Evolutionary conservation across 2,113 vertebrate species (phyloP), one percentile per base, ranked within the genome.

Genomic region (Bagarius yarrelli): DNA sequence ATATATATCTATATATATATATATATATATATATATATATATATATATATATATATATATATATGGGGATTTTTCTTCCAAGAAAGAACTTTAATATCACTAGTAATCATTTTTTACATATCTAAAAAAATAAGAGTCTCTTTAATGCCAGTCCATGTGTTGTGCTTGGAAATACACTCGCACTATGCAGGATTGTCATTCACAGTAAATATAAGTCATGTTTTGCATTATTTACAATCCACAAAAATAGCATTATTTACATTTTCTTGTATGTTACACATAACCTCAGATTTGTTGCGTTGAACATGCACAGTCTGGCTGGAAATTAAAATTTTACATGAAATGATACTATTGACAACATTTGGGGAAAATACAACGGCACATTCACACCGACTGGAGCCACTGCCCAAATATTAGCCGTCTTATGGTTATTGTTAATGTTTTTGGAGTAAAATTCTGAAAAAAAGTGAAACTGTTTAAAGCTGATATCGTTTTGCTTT

Each of bases 201-300:
- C 91, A 92, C 90, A 91, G 88, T 91, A 89, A 80, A 85, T 86
- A 88, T 82, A 86, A 84, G 85, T 82, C 63, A 82, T 78, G 78
- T 79, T 83, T 59, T 44, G 88, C 84, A 88, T 88, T 88, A 87
- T 88, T 90, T 81, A 87, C 85, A 84, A 75, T 88, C 88, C 90
- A 89, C 69, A 91, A 91, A 93, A 94, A 91, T 87, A 92, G 86
- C 76, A 83, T 47, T 91, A 91, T 93, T 89, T 93, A 93, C 89
- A 92, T 84, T 76, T 81, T 87, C 73, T 84, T 81, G 86, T 87
- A 86, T 84, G 55, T 76, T 79, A 89, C 78, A 86, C 86, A 60
- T 82, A 84, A 84, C 87, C 86, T 89, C 83, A 59, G 85, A 87
- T 87, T 84, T 72, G 55, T 50, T 59, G 18, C 30, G 8, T 40